Conservation (phyloP, 2,888 invertebrate genomes). For the Azorinus chamasolen region DNA sequence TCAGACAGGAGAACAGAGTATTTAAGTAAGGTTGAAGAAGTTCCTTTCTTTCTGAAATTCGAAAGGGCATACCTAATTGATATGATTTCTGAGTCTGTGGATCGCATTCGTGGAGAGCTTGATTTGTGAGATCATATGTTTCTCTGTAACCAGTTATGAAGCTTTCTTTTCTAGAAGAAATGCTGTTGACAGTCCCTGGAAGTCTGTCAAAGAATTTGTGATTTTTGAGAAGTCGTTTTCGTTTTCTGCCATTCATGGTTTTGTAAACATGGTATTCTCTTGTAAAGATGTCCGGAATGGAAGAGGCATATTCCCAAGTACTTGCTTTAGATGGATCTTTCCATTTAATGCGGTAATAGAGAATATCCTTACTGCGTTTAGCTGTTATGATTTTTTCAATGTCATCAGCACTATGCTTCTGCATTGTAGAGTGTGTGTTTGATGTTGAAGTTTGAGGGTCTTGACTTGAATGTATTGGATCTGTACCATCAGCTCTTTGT, state of each 20-base stretch:
- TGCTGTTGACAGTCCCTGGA: not conserved
- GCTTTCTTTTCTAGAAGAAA: not conserved
- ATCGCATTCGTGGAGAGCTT: not conserved
- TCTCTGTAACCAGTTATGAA: not conserved
- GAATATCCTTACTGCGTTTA: not conserved
- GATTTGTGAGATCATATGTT: conserved; percentile 7
- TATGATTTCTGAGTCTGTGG: not conserved
- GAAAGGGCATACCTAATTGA: not conserved
- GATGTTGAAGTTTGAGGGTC: no score
- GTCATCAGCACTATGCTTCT: no score
- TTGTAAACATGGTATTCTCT: conserved; percentile 8
- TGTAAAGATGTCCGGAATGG: conserved; percentile 16
- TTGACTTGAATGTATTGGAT: no score
- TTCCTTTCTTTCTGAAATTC: not conserved
- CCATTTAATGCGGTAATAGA: conserved; percentile 23
- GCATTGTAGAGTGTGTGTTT: no score
- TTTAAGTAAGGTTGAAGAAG: not conserved
- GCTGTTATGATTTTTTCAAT: conserved; percentile 1
- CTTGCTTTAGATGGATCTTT: conserved; percentile 11
- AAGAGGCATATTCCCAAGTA: conserved; percentile 14
- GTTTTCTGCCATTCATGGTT: conserved; percentile 14
- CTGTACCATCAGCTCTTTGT: no score
- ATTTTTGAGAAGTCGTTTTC: conserved; percentile 13
- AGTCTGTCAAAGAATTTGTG: conserved; percentile 12
- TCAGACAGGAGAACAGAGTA: not conserved